These are phyloP conservation scores for Drosophila sturtevanti DNA, from an alignment of 1,140 invertebrate species.

Conservation along the genomic window DNA sequence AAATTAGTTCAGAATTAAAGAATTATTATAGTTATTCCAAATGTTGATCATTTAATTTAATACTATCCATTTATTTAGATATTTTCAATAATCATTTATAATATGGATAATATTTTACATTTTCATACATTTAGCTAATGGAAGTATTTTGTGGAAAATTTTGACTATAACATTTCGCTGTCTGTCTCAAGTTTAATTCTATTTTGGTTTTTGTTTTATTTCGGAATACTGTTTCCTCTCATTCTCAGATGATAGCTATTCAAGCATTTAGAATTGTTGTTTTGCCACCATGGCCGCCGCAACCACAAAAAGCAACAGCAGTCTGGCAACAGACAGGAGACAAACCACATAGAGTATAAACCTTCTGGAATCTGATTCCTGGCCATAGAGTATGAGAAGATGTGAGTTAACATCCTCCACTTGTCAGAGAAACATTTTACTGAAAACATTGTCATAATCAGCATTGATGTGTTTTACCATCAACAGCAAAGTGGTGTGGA, in stretches of 20 bases:
- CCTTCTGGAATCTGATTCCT: conserved; percentile 3
- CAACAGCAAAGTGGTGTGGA: neutral
- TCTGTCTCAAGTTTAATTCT: neutral
- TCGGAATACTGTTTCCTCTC: neutral
- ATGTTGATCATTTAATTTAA: too few relatives aligned
- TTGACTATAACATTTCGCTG: neutral
- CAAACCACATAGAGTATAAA: neutral
- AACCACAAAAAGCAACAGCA: conserved; percentile 8
- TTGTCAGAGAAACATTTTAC: neutral
- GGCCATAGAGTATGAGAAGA: neutral
- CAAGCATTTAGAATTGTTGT: conserved; percentile 32
- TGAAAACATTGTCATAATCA: conserved; percentile 20
- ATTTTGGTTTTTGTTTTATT: neutral
- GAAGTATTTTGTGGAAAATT: too few relatives aligned
- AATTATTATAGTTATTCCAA: too few relatives aligned
- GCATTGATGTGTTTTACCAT: conserved; percentile 12
- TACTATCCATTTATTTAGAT: too few relatives aligned
- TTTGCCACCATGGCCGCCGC: conserved; percentile 12
- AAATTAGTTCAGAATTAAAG: too few relatives aligned
- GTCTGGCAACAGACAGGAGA: conserved; percentile 10
- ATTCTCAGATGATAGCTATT: conserved; percentile 6
- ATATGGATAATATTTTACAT: too few relatives aligned
- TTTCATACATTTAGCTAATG: too few relatives aligned
- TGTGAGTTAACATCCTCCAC: neutral
- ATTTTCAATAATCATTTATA: too few relatives aligned